Base-by-base conservation (phyloP, 2,888 invertebrate genomes). In the Magallana nippona region DNA sequence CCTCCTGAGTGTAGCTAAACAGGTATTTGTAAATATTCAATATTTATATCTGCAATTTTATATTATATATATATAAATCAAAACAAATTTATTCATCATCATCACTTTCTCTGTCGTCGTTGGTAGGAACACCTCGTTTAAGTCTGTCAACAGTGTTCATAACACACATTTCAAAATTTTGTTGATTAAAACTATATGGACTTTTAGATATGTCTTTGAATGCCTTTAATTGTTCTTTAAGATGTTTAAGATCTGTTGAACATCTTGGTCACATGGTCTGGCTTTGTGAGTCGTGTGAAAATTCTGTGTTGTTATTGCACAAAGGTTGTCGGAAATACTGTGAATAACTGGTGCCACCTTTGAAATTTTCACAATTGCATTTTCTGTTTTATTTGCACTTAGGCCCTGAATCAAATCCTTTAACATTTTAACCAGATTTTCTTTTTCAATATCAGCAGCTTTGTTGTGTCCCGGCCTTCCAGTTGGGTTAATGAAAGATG, bases 331-430 rank as follows among this genome's bases (percentile, higher is more conserved):
- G 57, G 15, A 19, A 77, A 58, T 83, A 1, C 56, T 32, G 10
- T 81, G n/a, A 2, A 86, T 83, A 1, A 84, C 83, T 57, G 79
- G 86, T 17, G 13, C 71, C 13, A 81, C 84, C 63, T 78, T 79
- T 22, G 82, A 80, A n/a, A 86, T 60, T 8, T 2, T 56, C 10
- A 19, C 44, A 44, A 44, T 44, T 44, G 44, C 44, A 44, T 86
- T 71, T 79, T 86, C 86, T n/a, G 81, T 84, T 77, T 84, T 86
- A 60, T 86, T 86, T 19, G 86, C 57, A n/a, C 86, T 83, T 17
- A 86, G 71, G 27, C 79, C 57, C 19, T 57, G 58, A 55, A 86
- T 86, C 11, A 79, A 56, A 15, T 63, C 58, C 56, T 86, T 86
- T 17, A 84, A 19, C 19, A 55, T 44, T 77, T 84, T 84, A 1